Percentiles rank a stretch among this genome's conserved stretches.
Evolutionary conservation across 2,113 vertebrate genomes (phyloP).

Genomic region (crab-eating macaque (Macaca fascicularis)): T2T-MFA8v1.1 NC_088389.1:73473001-73473500

Average conservation of each 20-base stretch:
- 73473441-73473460: neutral
- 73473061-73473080: neutral
- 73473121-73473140: neutral
- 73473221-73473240: neutral
- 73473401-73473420: neutral
- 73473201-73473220: neutral
- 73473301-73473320: neutral
- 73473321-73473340: neutral
- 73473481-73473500: constrained; percentile 26
- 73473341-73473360: neutral
- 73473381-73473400: neutral
- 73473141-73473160: neutral
- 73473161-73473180: neutral
- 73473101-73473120: neutral
- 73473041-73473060: neutral
- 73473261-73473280: neutral
- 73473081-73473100: neutral
- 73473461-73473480: neutral
- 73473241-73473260: neutral
- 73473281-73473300: neutral
- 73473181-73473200: neutral
- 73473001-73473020: neutral
- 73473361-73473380: neutral
- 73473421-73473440: neutral
- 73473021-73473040: neutral